phyloP scores from a whole-genome alignment of 1,140 invertebrate genomes.

The Mamestra configurata region DNA sequence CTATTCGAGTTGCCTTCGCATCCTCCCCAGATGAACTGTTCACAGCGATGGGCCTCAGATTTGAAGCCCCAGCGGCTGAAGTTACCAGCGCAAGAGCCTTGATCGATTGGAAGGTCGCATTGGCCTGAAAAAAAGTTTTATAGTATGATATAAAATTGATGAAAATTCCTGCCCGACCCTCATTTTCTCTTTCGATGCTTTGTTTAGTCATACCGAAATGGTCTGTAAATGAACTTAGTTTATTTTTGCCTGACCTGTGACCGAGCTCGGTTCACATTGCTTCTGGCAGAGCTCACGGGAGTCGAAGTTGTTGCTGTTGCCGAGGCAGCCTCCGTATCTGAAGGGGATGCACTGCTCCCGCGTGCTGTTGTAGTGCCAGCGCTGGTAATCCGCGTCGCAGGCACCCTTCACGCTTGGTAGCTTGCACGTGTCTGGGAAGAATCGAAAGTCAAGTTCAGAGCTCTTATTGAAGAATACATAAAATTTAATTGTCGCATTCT shows the following conservation, averaged over 20 bases:
- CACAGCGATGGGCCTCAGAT: conserved; percentile 91
- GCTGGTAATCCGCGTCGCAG: conserved; percentile 93
- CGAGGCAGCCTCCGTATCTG: conserved; percentile 94
- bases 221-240: no score
- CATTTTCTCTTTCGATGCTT: no score
- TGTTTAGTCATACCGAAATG: neutral
- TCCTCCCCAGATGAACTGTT: conserved; percentile 95
- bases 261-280: conserved; percentile 91
- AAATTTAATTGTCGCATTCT: neutral
- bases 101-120: conserved; percentile 93
- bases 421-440: conserved; percentile 91
- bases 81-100: conserved; percentile 94
- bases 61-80: conserved; percentile 95
- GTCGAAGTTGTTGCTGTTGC: conserved; percentile 96
- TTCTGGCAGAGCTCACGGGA: conserved; percentile 94
- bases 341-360: conserved; percentile 94
- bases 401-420: conserved; percentile 95
- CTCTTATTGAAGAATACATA: no score
- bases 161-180: no score
- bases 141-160: neutral
- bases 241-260: conserved; percentile 87
- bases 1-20: conserved; percentile 97
- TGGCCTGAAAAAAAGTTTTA: conserved; percentile 89
- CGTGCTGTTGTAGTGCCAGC: conserved; percentile 95
- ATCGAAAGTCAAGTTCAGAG: neutral